phyloP scores from a whole-genome alignment of 2,113 vertebrate species.

The Xenopus tropicalis region UCB_Xtro_10.0 CM004445.2:96727501-96728000 shows the following conservation, averaged over 20 bases:
- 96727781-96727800: slow-evolving; percentile 52
- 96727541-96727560: slow-evolving; percentile 74
- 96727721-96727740: slow-evolving; percentile 52
- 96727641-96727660: slow-evolving; percentile 60
- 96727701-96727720: slow-evolving; percentile 53
- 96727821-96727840: background rate
- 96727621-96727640: slow-evolving; percentile 66
- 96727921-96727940: too few species aligned
- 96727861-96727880: too few species aligned
- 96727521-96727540: slow-evolving; percentile 63
- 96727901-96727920: too few species aligned
- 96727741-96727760: slow-evolving; percentile 53
- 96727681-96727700: slow-evolving; percentile 51
- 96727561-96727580: slow-evolving; percentile 75
- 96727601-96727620: slow-evolving; percentile 71
- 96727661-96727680: slow-evolving; percentile 54
- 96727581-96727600: slow-evolving; percentile 79
- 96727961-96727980: too few species aligned
- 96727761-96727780: slow-evolving; percentile 50
- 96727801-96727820: background rate
- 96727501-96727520: slow-evolving; percentile 72
- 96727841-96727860: background rate
- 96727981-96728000: too few species aligned
- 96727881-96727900: too few species aligned
- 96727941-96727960: too few species aligned